phyloP scores from a whole-genome alignment of 2,888 invertebrate genomes.

The Scotopteryx bipunctaria region DNA sequence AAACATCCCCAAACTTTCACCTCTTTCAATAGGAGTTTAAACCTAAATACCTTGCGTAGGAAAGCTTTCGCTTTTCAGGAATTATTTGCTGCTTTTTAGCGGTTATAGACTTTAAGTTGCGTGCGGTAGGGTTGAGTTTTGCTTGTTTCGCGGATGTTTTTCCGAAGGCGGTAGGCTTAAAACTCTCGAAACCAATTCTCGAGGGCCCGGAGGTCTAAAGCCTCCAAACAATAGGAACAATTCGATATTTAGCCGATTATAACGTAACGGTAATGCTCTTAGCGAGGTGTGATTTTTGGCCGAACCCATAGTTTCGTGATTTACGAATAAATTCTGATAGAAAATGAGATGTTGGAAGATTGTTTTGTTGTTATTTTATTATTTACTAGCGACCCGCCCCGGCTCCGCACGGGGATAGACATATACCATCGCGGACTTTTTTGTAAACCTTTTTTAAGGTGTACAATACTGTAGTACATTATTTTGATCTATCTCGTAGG shows the following conservation, averaged over 20 bases:
- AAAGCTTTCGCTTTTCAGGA: constrained; percentile 83
- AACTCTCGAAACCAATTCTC: constrained; percentile 79
- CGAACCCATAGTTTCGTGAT: constrained; percentile 43
- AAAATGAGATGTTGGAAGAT: constrained; percentile 18
- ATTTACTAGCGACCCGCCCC: too few relatives aligned
- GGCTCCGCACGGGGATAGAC: too few relatives aligned
- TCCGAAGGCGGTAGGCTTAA: constrained; percentile 78
- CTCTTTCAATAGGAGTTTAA: constrained; percentile 82
- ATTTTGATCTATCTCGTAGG: too few relatives aligned
- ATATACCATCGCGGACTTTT: too few relatives aligned
- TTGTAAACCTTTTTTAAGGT: too few relatives aligned
- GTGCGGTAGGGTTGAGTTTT: constrained; percentile 50
- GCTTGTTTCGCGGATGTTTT: constrained; percentile 51
- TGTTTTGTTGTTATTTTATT: constrained; percentile 21
- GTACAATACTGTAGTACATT: too few relatives aligned
- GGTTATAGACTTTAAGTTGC: constrained; percentile 51
- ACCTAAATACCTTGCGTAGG: constrained; percentile 81
- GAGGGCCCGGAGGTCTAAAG: constrained; percentile 71
- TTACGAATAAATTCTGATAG: constrained; percentile 20
- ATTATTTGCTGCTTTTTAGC: constrained; percentile 59
- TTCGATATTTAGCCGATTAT: constrained; percentile 83
- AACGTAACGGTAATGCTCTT: constrained; percentile 77
- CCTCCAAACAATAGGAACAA: constrained; percentile 78
- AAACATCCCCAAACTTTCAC: constrained; percentile 74
- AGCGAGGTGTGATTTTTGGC: constrained; percentile 75